Base-by-base conservation (phyloP, 2,797 vertebrate species). In the Naso thynnoides region DNA sequence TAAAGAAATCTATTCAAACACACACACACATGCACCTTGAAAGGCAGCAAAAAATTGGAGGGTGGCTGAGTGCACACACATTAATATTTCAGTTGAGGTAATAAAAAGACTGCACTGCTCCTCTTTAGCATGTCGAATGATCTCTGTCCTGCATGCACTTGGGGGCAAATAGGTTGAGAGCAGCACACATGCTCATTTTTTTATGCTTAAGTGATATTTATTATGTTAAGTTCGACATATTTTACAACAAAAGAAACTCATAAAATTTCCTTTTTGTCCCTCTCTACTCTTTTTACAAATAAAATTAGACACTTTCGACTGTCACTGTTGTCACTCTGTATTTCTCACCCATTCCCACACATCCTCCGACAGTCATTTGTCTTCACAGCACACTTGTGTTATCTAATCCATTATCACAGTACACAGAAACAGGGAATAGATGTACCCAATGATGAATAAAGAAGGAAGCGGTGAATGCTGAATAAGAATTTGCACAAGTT, bases 1-100 rank as follows among this genome's bases (percentile, higher is more conserved):
- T 81, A 73, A 83, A 77, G 29, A 55, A 23, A 39, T 78, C 60
- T 49, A 0, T 57, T 73, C 58, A 60, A 50, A 62, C n/a, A n/a
- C 31, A 60, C 62, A n/a, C 13, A 55, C 53, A 36, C 64, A 19
- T 14, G 9, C 45, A 62, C 48, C n/a, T 52, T 67, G 19, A 36
- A 41, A 50, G 19, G 14, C 45, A 21, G 10, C 6, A 15, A 19
- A 16, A n/a, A 6, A 44, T 5, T 26, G 15, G 6, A 48, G 64
- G 45, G 27, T 19, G 29, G 36, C 15, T 48, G 31, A 42, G 58
- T 11, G 31, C 58, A 48, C 0, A 44, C 48, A 41, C 45, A 55
- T 75, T 57, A 33, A 53, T 60, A 52, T 67, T 70, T 70, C 0
- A 49, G 26, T 2, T 7, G 23, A 53, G 27, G 38, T 27, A 10